Percentiles rank a stretch among this genome's conserved stretches.
These are phyloP conservation scores for Pseudoips prasinana DNA, from an alignment of 2,888 invertebrate species.

Conservation along the genomic window DNA sequence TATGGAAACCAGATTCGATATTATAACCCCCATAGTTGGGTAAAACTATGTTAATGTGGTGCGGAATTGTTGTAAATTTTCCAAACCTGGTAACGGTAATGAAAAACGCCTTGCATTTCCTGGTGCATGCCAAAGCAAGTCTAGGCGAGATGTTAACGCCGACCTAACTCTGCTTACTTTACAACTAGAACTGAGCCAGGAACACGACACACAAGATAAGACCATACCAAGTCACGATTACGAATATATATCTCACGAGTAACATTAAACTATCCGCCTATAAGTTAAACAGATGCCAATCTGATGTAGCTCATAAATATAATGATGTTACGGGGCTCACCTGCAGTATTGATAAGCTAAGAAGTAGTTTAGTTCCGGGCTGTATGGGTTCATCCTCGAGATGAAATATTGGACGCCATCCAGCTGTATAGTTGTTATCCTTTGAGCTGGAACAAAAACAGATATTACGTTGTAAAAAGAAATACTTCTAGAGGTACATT, in stretches of 20 bases:
- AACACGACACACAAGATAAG: slow-evolving; percentile 67
- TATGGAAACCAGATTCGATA: too few relatives aligned
- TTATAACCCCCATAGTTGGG: too few relatives aligned
- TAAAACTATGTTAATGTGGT: too few relatives aligned
- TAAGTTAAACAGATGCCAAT: slow-evolving; percentile 14
- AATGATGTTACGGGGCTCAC: slow-evolving; percentile 40
- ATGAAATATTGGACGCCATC: slow-evolving; percentile 94
- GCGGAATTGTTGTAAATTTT: too few relatives aligned
- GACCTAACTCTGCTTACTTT: slow-evolving; percentile 51
- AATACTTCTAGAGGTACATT: not conserved
- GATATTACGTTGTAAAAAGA: slow-evolving; percentile 8
- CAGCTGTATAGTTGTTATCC: slow-evolving; percentile 92
- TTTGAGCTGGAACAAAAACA: slow-evolving; percentile 85
- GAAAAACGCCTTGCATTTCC: slow-evolving; percentile 69
- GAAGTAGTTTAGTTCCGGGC: slow-evolving; percentile 92
- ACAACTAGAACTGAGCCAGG: slow-evolving; percentile 47
- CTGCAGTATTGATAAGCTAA: slow-evolving; percentile 93
- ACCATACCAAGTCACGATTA: slow-evolving; percentile 66
- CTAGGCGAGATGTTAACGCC: slow-evolving; percentile 60
- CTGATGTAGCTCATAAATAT: slow-evolving; percentile 14
- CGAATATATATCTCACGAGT: slow-evolving; percentile 51
- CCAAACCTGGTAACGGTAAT: slow-evolving; percentile 69
- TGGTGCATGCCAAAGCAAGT: slow-evolving; percentile 51
- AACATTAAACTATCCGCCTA: slow-evolving; percentile 6
- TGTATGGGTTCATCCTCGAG: slow-evolving; percentile 93